These are phyloP conservation scores for Sebastes vulpes DNA, from an alignment of 2,797 vertebrate species.

Conservation along the genomic window DNA sequence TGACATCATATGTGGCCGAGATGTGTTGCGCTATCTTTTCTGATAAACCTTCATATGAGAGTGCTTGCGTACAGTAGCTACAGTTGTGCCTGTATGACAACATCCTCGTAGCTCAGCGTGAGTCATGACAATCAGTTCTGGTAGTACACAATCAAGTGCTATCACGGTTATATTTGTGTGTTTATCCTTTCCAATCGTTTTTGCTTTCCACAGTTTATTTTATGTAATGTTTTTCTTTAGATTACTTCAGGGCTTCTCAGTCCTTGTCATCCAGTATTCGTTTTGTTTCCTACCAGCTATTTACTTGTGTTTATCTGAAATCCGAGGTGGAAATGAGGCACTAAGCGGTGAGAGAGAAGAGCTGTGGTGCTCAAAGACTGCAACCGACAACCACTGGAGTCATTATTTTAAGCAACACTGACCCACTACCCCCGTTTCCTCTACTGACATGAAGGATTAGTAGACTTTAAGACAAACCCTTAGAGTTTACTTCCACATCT, in stretches of 20 bases:
- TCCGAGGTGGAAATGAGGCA: not conserved
- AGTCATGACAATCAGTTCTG: not conserved
- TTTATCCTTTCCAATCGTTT: not conserved
- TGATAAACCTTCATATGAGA: not conserved
- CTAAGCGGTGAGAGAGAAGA: not conserved
- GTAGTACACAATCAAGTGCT: not conserved
- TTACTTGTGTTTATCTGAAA: not conserved
- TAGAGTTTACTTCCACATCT: not conserved
- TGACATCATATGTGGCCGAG: conserved; percentile 33
- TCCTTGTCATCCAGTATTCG: not conserved
- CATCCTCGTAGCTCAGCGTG: not conserved
- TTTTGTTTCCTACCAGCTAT: not conserved
- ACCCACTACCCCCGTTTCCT: conserved; percentile 22
- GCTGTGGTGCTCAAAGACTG: not conserved
- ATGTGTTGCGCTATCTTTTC: not conserved
- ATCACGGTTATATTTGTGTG: not conserved
- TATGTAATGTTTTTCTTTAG: not conserved
- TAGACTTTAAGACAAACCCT: not conserved
- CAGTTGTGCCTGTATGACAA: not conserved
- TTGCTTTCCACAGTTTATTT: not conserved
- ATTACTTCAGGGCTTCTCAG: not conserved
- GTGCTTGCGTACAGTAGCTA: not conserved
- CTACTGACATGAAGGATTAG: conserved; percentile 4
- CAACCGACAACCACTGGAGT: not conserved
- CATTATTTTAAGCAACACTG: conserved; percentile 7